Evolutionary conservation across 2,113 vertebrate genomes (phyloP), one percentile per base, ranked within the genome.

Genomic region (Cepphus grylle): DNA sequence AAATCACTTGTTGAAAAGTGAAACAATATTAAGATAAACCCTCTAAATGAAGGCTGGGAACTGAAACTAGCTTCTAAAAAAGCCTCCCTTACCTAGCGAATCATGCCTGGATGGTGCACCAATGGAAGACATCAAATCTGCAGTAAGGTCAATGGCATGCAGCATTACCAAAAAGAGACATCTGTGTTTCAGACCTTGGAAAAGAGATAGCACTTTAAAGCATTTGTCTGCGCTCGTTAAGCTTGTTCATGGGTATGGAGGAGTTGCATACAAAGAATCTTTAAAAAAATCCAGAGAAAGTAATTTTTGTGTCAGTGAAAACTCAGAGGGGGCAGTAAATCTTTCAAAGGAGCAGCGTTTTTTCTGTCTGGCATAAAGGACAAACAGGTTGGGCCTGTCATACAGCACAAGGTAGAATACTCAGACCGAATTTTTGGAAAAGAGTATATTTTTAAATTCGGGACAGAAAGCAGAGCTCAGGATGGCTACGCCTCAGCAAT

Each of bases 91-190:
- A 82, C 79, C 56, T 94, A 86, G 73, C 91, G 96, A 96, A 91
- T 93, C 56, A 29, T 15, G 78, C 67, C 69, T 94, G 82, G 59
- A 63, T 88, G 36, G 49, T 58, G 62, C 49, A 17, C 62, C 88
- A 87, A 26, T 81, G 67, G 92, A 94, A 88, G 72, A 76, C 73
- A 78, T 89, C 45, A 86, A 83, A 93, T 94, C 42, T 81, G 72
- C 82, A 73, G 71, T 70, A 67, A 95, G 91, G 80, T 93, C 97
- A 97, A 67, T 92, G 78, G 93, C 88, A 86, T 32, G 96, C 93
- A 90, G 52, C 96, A 77, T 97, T 97, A 97, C 95, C 94, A 97
- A 97, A 98, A 97, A 93, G 94, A 98, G 97, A 97, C 96, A 98
- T 98, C 96, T 98, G 96, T 86, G 94, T 74, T 94, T 98, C 93